Conservation (phyloP, 2,113 vertebrate genomes). For the Macroglossus sobrinus region DNA sequence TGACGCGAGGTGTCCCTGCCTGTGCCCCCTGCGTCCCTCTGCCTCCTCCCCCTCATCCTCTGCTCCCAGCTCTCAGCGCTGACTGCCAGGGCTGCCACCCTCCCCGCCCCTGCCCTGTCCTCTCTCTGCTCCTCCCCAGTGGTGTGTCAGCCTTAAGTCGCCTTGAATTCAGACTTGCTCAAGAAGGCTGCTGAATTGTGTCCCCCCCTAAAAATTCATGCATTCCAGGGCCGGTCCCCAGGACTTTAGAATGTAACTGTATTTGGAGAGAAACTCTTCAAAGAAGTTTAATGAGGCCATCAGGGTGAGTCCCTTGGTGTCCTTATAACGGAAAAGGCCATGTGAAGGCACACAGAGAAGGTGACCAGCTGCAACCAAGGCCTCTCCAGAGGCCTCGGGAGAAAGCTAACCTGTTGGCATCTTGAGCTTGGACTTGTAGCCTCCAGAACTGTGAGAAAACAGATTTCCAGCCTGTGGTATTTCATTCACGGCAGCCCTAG, state of each 20-base stretch:
- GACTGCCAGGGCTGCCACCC: fast-evolving
- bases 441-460: neutral
- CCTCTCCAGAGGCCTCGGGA: neutral
- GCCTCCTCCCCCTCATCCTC: neutral
- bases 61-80: neutral
- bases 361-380: neutral
- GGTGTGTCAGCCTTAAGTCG: neutral
- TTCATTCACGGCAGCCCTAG: neutral
- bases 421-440: neutral
- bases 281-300: neutral
- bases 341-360: neutral
- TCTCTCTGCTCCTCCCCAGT: neutral
- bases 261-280: neutral
- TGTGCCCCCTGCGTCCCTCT: neutral
- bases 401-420: neutral
- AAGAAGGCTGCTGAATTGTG: neutral
- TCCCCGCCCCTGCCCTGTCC: neutral
- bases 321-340: neutral
- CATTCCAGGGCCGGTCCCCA: too few relatives aligned
- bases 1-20: neutral
- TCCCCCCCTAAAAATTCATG: neutral
- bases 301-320: neutral
- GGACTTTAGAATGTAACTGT: neutral
- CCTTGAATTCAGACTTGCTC: neutral
- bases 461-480: neutral